Conservation (phyloP, 2,797 vertebrate genomes). For the Apogon hyalosoma region DNA sequence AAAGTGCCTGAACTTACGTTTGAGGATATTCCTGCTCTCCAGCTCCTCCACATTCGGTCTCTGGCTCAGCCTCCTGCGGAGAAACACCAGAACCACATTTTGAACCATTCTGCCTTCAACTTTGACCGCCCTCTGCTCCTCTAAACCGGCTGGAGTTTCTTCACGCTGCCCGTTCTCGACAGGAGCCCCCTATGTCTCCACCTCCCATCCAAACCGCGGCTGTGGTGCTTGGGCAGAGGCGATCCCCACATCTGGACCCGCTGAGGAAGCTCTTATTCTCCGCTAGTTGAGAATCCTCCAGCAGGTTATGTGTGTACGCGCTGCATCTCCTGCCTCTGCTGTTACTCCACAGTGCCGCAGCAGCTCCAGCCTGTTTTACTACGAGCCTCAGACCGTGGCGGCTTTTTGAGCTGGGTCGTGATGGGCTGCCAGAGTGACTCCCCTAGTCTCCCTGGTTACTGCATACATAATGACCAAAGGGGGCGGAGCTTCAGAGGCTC, state of each 20-base stretch:
- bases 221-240: slow-evolving; percentile 77
- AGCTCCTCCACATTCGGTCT: slow-evolving; percentile 98
- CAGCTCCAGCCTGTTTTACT: slow-evolving; percentile 39
- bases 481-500: slow-evolving; percentile 59
- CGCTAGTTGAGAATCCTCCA: slow-evolving; percentile 21
- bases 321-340: slow-evolving; percentile 34
- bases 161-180: slow-evolving; percentile 68
- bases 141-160: slow-evolving; percentile 69
- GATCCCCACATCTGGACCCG: slow-evolving; percentile 82
- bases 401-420: slow-evolving; percentile 76
- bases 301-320: slow-evolving; percentile 9
- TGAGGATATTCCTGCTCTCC: slow-evolving; percentile 97
- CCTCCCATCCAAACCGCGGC: slow-evolving; percentile 81
- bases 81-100: slow-evolving; percentile 95
- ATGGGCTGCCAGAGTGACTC: slow-evolving; percentile 67
- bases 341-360: background rate
- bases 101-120: slow-evolving; percentile 88
- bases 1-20: slow-evolving; percentile 89
- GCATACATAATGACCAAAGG: slow-evolving; percentile 63
- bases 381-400: slow-evolving; percentile 24
- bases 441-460: slow-evolving; percentile 78
- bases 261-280: slow-evolving; percentile 25
- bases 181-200: slow-evolving; percentile 81
- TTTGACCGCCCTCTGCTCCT: background rate
- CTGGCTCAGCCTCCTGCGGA: slow-evolving; percentile 98